These are phyloP conservation scores for Alloplasta piceator DNA, from an alignment of 2,888 invertebrate genomes.

Conservation along the genomic window DNA sequence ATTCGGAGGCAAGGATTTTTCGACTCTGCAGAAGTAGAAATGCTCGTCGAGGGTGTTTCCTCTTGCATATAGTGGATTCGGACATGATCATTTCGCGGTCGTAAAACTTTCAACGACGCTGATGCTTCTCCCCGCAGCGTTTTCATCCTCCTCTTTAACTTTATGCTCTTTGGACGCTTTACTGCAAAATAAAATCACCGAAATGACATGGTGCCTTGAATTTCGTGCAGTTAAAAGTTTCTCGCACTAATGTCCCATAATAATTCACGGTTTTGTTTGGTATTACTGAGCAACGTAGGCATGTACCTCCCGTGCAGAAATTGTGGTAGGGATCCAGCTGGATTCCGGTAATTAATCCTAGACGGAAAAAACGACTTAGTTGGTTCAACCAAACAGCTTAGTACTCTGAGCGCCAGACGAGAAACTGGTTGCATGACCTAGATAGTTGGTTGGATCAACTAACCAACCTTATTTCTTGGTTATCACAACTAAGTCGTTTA, in stretches of 20 bases:
- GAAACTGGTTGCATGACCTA: no score
- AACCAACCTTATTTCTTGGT: no score
- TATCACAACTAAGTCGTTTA: no score
- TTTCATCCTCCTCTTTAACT: conserved; percentile 10
- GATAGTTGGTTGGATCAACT: no score
- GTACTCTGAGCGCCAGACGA: no score
- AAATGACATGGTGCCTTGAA: conserved; percentile 43
- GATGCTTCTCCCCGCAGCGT: conserved; percentile 11
- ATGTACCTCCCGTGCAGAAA: no score
- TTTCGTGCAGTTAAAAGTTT: conserved; percentile 37
- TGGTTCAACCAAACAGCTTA: no score
- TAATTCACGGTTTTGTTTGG: conserved; percentile 23
- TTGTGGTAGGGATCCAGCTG: no score
- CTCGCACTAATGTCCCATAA: conserved; percentile 32
- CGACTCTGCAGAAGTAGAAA: conserved; percentile 26
- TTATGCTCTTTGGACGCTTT: conserved; percentile 21
- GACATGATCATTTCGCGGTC: conserved; percentile 39
- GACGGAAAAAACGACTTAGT: no score
- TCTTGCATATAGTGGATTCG: conserved; percentile 9
- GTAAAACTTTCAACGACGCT: conserved; percentile 54
- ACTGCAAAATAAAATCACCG: conserved; percentile 47
- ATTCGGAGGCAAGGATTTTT: conserved; percentile 19
- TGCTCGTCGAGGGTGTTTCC: conserved; percentile 2
- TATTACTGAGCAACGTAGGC: no score
- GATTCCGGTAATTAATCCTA: no score